Percentiles rank a stretch among this genome's conserved stretches.
These are phyloP conservation scores for Podiceps cristatus DNA, from an alignment of 2,113 vertebrate genomes.

Conservation along the genomic window DNA sequence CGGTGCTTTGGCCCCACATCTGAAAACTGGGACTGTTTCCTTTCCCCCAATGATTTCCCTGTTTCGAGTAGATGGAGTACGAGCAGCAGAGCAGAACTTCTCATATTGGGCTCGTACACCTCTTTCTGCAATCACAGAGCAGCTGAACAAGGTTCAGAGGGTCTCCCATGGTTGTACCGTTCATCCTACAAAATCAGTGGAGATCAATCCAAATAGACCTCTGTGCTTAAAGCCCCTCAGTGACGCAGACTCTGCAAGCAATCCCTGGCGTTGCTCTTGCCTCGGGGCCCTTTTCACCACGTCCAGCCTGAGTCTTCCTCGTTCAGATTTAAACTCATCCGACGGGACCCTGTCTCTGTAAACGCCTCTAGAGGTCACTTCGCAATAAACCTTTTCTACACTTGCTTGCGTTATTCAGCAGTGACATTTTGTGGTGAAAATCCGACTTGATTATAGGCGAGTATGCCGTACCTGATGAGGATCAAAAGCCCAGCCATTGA, in stretches of 20 bases:
- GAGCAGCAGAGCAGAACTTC: not conserved
- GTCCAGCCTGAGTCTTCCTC: not conserved
- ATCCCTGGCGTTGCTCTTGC: not conserved
- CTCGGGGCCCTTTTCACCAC: not conserved
- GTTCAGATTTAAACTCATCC: rapidly evolving
- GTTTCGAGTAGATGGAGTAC: not conserved
- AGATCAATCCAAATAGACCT: not conserved
- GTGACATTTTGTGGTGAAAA: not conserved
- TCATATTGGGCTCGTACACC: rapidly evolving
- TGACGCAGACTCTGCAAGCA: not conserved
- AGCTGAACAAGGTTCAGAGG: not conserved
- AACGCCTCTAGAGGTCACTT: not conserved
- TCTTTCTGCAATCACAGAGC: not conserved
- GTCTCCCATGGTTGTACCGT: not conserved
- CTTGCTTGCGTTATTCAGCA: not conserved
- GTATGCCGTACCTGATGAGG: not conserved
- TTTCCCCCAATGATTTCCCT: not conserved
- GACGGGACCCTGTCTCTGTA: not conserved
- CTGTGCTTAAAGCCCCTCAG: not conserved
- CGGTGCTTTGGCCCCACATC: not conserved
- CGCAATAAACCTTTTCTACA: not conserved
- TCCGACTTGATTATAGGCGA: not conserved
- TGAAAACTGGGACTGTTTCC: not conserved
- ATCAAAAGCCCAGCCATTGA: not conserved
- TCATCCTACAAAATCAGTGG: not conserved